Evolutionary conservation across 1,140 invertebrate genomes (phyloP).

Genomic region (Zaprionus nigranus): DNA sequence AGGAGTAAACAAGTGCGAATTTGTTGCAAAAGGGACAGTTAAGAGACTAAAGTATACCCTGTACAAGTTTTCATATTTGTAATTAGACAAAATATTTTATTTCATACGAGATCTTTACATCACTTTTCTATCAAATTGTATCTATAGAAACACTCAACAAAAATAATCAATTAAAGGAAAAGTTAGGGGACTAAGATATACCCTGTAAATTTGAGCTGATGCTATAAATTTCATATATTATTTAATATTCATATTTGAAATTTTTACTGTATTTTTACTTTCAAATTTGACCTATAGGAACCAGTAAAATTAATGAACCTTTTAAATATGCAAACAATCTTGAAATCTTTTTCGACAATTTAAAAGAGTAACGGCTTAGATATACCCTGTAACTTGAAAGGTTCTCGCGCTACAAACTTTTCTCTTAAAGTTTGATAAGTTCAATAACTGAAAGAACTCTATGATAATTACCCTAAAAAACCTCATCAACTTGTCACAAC

Average conservation of each 20-base stretch:
- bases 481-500: neutral
- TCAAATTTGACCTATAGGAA: neutral
- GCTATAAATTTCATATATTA: neutral
- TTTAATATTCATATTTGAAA: neutral
- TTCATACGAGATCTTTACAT: too few species aligned
- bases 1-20: neutral
- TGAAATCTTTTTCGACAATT: neutral
- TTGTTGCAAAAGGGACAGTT: neutral
- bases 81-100: too few species aligned
- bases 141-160: too few species aligned
- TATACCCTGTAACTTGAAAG: neutral
- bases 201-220: neutral
- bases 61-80: neutral
- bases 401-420: neutral
- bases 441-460: neutral
- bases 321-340: neutral
- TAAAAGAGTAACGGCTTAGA: neutral
- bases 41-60: neutral
- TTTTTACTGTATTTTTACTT: neutral
- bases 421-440: neutral
- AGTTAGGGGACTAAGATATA: neutral
- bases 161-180: too few species aligned
- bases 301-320: neutral
- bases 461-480: accelerated
- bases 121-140: too few species aligned